phyloP scores from a whole-genome alignment of 1,140 invertebrate genomes.

The Drosophila eugracilis region DNA sequence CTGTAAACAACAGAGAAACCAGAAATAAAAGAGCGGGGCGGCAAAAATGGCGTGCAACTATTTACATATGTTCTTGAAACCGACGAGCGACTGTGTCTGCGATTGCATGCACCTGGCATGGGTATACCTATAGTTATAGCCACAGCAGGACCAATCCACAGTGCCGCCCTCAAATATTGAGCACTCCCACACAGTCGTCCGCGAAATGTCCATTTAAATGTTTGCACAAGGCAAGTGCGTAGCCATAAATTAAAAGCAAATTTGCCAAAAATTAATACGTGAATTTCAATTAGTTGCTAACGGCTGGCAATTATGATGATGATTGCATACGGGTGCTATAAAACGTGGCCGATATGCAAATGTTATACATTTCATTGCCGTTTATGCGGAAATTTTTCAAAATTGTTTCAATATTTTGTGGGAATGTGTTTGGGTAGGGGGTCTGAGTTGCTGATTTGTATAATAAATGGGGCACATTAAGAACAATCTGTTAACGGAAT shows the following conservation, averaged over 20 bases:
- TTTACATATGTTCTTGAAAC: conserved; percentile 80
- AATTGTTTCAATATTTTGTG: conserved; percentile 9
- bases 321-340: conserved; percentile 32
- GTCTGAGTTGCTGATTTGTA: neutral
- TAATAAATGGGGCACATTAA: neutral
- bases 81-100: conserved; percentile 32
- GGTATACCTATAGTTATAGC: conserved; percentile 5
- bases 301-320: conserved; percentile 49
- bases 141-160: conserved; percentile 26
- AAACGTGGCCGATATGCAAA: conserved; percentile 40
- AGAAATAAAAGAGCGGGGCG: conserved; percentile 26
- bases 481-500: neutral
- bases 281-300: conserved; percentile 55
- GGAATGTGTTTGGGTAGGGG: neutral
- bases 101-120: conserved; percentile 51
- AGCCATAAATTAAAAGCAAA: conserved; percentile 52
- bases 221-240: conserved; percentile 13
- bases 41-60: conserved; percentile 76
- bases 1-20: conserved; percentile 10
- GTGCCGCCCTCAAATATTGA: conserved; percentile 45
- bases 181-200: neutral
- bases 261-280: conserved; percentile 50
- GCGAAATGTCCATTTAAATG: conserved; percentile 26
- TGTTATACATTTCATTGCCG: conserved; percentile 17
- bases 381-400: conserved; percentile 8